Conservation (phyloP, 2,113 vertebrate genomes). For the Nothobranchius furzeri region DNA sequence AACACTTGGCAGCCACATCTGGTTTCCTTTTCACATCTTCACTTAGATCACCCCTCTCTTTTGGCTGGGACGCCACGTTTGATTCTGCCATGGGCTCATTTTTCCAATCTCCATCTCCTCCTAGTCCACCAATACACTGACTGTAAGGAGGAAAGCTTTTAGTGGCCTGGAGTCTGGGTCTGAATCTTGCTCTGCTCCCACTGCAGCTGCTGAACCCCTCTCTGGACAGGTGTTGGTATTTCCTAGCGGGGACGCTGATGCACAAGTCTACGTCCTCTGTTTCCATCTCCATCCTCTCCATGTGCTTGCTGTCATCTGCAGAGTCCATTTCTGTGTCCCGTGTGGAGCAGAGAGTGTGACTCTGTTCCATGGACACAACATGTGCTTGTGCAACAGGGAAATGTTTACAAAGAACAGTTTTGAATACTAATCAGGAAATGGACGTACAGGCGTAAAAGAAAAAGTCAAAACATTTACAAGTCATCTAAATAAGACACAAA, state of each 20-base stretch:
- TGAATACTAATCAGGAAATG: conserved; percentile 33
- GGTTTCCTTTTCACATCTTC: conserved; percentile 21
- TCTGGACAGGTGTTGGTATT: neutral
- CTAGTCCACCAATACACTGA: conserved; percentile 61
- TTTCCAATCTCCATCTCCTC: neutral
- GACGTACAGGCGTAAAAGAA: conserved; percentile 11
- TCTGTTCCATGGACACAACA: conserved; percentile 27
- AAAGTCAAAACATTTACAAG: neutral
- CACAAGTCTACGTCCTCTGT: conserved; percentile 25
- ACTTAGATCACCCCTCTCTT: neutral
- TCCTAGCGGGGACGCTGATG: conserved; percentile 21
- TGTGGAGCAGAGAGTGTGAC: neutral
- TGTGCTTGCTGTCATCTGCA: conserved; percentile 9
- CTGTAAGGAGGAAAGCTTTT: conserved; percentile 70
- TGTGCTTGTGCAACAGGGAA: conserved; percentile 37
- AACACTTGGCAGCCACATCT: neutral
- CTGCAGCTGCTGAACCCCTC: conserved; percentile 17
- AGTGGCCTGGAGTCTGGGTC: conserved; percentile 53
- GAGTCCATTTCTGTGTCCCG: conserved; percentile 29
- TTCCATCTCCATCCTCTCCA: conserved; percentile 26
- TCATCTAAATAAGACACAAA: neutral
- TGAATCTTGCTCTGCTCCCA: conserved; percentile 18
- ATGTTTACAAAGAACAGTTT: conserved; percentile 39
- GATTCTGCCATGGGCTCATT: neutral
- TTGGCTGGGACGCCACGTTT: neutral